Base-by-base conservation (phyloP, 2,113 vertebrate genomes). In the Rhinolophus ferrumequinum region DNA sequence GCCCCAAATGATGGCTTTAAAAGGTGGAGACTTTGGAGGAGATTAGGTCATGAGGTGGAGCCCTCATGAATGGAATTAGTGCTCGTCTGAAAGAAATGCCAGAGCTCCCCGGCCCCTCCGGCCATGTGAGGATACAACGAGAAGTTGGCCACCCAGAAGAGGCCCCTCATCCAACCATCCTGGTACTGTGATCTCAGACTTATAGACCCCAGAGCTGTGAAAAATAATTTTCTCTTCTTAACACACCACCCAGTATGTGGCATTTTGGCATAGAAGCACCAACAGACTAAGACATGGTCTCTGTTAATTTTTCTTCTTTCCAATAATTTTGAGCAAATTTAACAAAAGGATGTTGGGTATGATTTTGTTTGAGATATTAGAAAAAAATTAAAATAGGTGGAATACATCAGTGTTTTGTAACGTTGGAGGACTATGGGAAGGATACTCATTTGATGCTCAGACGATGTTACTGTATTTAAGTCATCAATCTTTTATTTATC, bases 301-400 rank as follows among this genome's bases (percentile, higher is more conserved):
- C 58, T 92, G 4, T 44, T 30, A 54, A 56, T 80, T 96, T 89
- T 87, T 69, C 24, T 83, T 41, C 41, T 85, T 93, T 88, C 66
- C 33, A 80, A 10, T 92, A 35, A 54, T 54, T 88, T 58, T 30
- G 3, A 86, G 9, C 21, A 80, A 73, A 18, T 50, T 92, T 76
- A 81, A 73, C 9, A 84, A n/a, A 90, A 83, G 10, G 18, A 58
- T 60, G 2, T 50, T 77, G n/a, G 7, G 10, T n/a, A 13, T 82
- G 14, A 64, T 92, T 84, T 76, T 60, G 8, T 62, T 75, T 93
- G 19, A 93, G 15, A 72, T 58, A n/a, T 33, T 30, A 90, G 26
- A 86, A 91, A 94, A 81, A 41, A 72, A 62, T 85, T 18, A 16
- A 72, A 67, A 70, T 28, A n/a, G 26, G 2, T 77, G 5, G 33